Base-by-base conservation (phyloP, 2,797 vertebrate species). In the Oreonectes daqikongensis region DNA sequence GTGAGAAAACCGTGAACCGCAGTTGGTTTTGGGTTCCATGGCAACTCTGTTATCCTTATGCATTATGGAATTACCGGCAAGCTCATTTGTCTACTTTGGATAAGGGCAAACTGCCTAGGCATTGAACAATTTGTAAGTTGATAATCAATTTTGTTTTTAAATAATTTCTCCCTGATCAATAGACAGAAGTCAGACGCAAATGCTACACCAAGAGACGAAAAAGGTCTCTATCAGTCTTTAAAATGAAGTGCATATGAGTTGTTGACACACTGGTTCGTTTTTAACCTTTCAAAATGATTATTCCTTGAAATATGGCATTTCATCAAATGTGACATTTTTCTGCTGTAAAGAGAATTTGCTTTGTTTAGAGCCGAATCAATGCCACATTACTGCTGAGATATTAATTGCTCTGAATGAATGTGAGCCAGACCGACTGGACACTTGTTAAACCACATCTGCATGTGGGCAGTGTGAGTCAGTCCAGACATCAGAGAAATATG, bases 371-470 rank as follows among this genome's bases (percentile, higher is more conserved):
- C 17, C 38, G 38, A 67, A 70, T 75, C 69, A 61, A 75, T 78
- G 67, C 40, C 22, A 57, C 66, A 53, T 53, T 50, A 66, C 72
- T 46, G 52, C 72, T 38, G 52, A 63, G 75, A 46, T 65, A 50
- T 71, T 70, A 80, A 75, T 76, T 69, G 46, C 24, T 1, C 0
- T 59, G 48, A 61, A 76, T 79, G 69, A 77, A 76, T 30, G 50
- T 17, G 38, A 83, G 75, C 68, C 72, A 79, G 44, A 69, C 78
- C 67, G 65, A 57, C 55, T 46, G 42, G 73, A 57, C 77, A 59
- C 59, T 77, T 82, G 73, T 82, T 70, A 40, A 77, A 63, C 40
- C 9, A n/a, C 40, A 79, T 66, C 69, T 75, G 48, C 50, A 68
- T 73, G 68, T 64, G 59, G 78, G 60, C 66, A 75, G 28, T 42